Evolutionary conservation across 1,140 invertebrate genomes (phyloP).

Genomic region (Medauroidea extradentata): DNA sequence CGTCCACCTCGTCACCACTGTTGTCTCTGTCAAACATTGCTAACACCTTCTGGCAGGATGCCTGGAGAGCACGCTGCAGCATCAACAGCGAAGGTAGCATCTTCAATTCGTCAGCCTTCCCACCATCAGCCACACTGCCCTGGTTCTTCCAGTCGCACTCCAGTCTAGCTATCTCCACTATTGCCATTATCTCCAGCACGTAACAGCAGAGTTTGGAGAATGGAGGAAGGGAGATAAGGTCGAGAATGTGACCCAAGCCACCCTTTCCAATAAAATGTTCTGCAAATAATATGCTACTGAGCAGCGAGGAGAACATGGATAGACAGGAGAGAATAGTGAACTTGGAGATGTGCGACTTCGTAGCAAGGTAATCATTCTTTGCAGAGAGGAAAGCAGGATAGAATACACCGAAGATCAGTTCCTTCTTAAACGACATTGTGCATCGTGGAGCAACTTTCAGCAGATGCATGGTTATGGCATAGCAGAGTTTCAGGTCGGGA

Average conservation of each 20-base stretch:
- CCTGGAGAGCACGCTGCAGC: conserved; percentile 11
- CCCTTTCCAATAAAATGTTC: conserved; percentile 54
- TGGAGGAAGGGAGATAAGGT: conserved; percentile 46
- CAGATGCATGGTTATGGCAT: conserved; percentile 53
- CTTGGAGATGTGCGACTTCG: conserved; percentile 44
- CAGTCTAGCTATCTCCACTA: conserved; percentile 24
- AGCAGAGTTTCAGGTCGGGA: conserved; percentile 51
- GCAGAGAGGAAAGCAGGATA: conserved; percentile 56
- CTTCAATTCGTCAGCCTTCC: neutral
- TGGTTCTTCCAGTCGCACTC: neutral
- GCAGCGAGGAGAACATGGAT: conserved; percentile 53
- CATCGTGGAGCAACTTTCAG: conserved; percentile 52
- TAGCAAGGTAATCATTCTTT: conserved; percentile 46
- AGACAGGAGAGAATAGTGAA: conserved; percentile 57
- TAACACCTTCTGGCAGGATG: neutral
- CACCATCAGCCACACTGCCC: neutral
- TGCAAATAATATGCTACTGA: conserved; percentile 50
- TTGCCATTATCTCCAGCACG: conserved; percentile 56
- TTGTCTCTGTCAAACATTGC: neutral
- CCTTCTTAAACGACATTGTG: conserved; percentile 49
- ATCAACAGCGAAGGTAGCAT: conserved; percentile 9
- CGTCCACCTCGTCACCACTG: neutral
- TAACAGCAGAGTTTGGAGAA: conserved; percentile 56
- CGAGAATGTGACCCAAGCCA: conserved; percentile 51
- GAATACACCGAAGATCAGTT: conserved; percentile 54